Evolutionary conservation across 2,888 invertebrate genomes (phyloP).

Genomic region (Brenthis ino): DNA sequence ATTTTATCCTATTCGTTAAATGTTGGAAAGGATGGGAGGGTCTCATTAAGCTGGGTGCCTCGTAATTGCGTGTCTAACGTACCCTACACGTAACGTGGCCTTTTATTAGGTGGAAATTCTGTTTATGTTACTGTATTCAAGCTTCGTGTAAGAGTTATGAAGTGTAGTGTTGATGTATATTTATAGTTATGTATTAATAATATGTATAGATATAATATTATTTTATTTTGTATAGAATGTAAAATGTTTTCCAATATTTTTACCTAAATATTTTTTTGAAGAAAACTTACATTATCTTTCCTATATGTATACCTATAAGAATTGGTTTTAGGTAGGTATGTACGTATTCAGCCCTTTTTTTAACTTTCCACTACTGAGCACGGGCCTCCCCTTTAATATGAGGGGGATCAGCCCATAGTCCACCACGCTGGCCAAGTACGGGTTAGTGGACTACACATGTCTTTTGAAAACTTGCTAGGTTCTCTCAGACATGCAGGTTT

Average conservation of each 20-base stretch:
- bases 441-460: no score
- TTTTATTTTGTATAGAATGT: not conserved
- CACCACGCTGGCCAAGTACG: no score
- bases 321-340: no score
- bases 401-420: no score
- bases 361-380: no score
- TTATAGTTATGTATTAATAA: not conserved
- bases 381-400: no score
- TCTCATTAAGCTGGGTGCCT: slow-evolving; percentile 63
- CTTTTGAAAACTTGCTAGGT: no score
- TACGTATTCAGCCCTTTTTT: no score
- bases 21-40: slow-evolving; percentile 55
- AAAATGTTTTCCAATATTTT: not conserved
- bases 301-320: no score
- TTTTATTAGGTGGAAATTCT: slow-evolving; percentile 82
- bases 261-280: no score
- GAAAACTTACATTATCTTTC: no score
- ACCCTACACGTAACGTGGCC: slow-evolving; percentile 77
- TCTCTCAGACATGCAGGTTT: no score
- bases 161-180: slow-evolving; percentile 40
- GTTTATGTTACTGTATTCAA: slow-evolving; percentile 69
- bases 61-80: slow-evolving; percentile 79
- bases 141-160: slow-evolving; percentile 65
- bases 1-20: slow-evolving; percentile 52
- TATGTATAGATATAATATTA: not conserved